Conservation (phyloP, 2,797 vertebrate genomes). For the Phyllotis vaccarum region DNA sequence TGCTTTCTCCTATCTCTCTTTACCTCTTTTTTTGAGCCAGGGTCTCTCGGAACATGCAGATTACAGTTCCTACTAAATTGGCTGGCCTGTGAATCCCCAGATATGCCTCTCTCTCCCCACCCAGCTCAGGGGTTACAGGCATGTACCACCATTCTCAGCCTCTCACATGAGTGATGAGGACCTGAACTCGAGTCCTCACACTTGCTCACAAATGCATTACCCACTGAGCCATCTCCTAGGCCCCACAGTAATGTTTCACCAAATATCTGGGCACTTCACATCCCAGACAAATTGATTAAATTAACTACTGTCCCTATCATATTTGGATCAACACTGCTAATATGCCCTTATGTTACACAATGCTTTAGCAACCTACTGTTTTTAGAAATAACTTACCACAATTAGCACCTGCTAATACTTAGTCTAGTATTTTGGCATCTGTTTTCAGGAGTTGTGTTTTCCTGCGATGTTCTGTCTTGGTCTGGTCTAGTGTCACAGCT, state of each 20-base stretch:
- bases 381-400: not conserved
- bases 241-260: not conserved
- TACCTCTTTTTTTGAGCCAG: not conserved
- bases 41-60: not conserved
- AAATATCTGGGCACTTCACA: not conserved
- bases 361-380: not conserved
- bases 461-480: not conserved
- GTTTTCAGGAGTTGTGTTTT: not conserved
- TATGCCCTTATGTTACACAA: not conserved
- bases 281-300: not conserved
- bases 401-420: not conserved
- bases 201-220: not conserved
- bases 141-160: no score
- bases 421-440: not conserved
- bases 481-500: not conserved
- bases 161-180: not conserved
- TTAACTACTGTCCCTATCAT: not conserved
- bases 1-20: not conserved
- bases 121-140: not conserved
- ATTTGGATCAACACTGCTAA: not conserved
- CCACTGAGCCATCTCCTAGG: not conserved
- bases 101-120: no score
- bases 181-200: not conserved
- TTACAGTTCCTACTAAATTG: not conserved
- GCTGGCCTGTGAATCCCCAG: not conserved